phyloP scores from a whole-genome alignment of 2,113 vertebrate genomes.

The Neolamprologus brichardi region DNA sequence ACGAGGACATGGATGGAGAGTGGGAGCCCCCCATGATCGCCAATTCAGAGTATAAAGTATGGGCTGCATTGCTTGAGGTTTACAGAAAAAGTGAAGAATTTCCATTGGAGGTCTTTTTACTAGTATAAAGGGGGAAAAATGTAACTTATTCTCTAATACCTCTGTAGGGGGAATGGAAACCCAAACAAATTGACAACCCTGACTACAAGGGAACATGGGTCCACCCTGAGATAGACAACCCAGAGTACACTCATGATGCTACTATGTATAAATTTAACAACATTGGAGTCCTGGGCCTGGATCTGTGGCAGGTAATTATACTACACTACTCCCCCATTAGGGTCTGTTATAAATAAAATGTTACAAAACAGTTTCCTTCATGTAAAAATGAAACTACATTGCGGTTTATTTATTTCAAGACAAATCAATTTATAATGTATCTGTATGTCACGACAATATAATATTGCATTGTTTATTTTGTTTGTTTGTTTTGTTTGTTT shows the following conservation, averaged over 20 bases:
- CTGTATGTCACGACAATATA: not conserved
- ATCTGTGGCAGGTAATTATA: conserved; percentile 78
- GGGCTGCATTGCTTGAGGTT: not conserved
- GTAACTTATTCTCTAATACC: not conserved
- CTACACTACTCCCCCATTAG: not conserved
- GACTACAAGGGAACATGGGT: conserved; percentile 76
- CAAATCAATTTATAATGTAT: not conserved
- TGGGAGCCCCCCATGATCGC: conserved; percentile 72
- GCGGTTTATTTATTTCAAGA: not conserved
- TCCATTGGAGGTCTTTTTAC: not conserved
- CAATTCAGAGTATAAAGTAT: conserved; percentile 76
- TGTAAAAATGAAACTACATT: not conserved
- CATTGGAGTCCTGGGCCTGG: conserved; percentile 75
- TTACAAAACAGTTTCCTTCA: not conserved
- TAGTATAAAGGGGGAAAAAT: not conserved
- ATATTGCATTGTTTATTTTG: not conserved
- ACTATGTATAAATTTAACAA: conserved; percentile 74
- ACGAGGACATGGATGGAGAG: conserved; percentile 70
- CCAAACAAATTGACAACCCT: conserved; percentile 73
- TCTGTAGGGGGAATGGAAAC: conserved; percentile 74
- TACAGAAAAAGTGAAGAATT: not conserved
- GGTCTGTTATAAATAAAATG: not conserved
- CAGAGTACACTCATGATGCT: conserved; percentile 56
- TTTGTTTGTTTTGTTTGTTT: not conserved
- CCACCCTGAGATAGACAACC: conserved; percentile 74